Evolutionary conservation across 1,140 invertebrate genomes (phyloP).

Genomic region (Oncopodura yosiiana): DNA sequence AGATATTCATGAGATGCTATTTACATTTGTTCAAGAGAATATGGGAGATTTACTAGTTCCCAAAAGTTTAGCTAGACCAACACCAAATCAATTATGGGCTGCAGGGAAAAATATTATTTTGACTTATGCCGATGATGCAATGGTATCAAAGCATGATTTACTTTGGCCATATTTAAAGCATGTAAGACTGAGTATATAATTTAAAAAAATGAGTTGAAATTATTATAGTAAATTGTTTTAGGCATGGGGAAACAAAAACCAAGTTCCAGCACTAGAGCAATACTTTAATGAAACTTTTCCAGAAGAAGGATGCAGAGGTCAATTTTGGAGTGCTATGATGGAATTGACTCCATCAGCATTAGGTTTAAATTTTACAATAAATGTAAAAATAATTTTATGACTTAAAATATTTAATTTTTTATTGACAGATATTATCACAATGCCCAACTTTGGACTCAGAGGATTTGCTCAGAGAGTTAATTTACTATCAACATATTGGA

Average conservation of each 20-base stretch:
- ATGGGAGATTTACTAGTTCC: slow-evolving; percentile 18
- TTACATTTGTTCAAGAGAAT: slow-evolving; percentile 11
- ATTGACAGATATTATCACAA: no score
- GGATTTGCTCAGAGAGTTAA: slow-evolving; percentile 59
- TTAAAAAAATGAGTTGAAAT: not conserved
- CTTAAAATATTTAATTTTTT: no score
- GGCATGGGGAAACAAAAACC: slow-evolving; percentile 30
- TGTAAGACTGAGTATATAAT: slow-evolving; percentile 2
- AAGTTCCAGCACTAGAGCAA: slow-evolving; percentile 14
- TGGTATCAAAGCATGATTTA: slow-evolving; percentile 13
- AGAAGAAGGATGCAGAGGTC: slow-evolving; percentile 18
- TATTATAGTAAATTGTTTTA: slow-evolving; percentile 7
- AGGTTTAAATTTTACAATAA: slow-evolving; percentile 45
- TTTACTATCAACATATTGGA: slow-evolving; percentile 51
- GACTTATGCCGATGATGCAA: slow-evolving; percentile 30
- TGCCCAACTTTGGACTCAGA: slow-evolving; percentile 50
- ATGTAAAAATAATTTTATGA: no score
- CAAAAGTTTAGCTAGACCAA: slow-evolving; percentile 9
- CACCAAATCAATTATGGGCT: slow-evolving; percentile 29
- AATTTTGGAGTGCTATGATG: slow-evolving; percentile 50
- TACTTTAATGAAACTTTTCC: slow-evolving; percentile 15
- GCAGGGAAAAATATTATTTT: slow-evolving; percentile 27
- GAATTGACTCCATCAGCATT: slow-evolving; percentile 50
- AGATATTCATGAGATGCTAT: slow-evolving; percentile 10
- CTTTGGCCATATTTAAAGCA: slow-evolving; percentile 27